phyloP scores from a whole-genome alignment of 2,113 vertebrate species.

The Turdus rufiventris region DNA sequence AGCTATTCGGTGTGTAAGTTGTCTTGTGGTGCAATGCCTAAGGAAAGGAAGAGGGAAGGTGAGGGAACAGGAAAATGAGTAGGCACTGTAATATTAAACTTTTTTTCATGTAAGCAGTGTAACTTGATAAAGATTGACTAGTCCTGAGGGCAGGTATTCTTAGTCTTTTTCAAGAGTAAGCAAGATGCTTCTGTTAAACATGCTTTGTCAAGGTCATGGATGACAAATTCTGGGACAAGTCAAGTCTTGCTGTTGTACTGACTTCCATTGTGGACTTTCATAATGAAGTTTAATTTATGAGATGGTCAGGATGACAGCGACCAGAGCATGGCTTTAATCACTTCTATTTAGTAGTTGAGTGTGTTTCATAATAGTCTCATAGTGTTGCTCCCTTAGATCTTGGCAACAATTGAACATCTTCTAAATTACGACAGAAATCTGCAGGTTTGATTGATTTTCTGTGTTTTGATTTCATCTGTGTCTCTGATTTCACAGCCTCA shows the following conservation, averaged over 20 bases:
- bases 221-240: not conserved
- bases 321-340: not conserved
- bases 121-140: not conserved
- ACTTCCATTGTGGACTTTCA: not conserved
- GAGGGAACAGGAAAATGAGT: not conserved
- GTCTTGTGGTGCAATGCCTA: not conserved
- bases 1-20: not conserved
- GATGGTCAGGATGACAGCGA: not conserved
- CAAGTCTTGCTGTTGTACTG: not conserved
- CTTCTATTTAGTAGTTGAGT: not conserved
- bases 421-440: not conserved
- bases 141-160: not conserved
- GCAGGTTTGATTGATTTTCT: not conserved
- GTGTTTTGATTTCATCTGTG: not conserved
- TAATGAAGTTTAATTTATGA: not conserved
- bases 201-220: not conserved
- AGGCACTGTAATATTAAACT: not conserved
- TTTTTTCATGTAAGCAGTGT: not conserved
- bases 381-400: not conserved
- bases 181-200: not conserved
- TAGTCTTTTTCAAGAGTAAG: not conserved
- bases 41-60: not conserved
- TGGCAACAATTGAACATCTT: not conserved
- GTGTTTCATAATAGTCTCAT: not conserved
- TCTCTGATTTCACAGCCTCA: not conserved